phyloP scores from a whole-genome alignment of 1,140 invertebrate genomes.

The Ladona fulva region DNA sequence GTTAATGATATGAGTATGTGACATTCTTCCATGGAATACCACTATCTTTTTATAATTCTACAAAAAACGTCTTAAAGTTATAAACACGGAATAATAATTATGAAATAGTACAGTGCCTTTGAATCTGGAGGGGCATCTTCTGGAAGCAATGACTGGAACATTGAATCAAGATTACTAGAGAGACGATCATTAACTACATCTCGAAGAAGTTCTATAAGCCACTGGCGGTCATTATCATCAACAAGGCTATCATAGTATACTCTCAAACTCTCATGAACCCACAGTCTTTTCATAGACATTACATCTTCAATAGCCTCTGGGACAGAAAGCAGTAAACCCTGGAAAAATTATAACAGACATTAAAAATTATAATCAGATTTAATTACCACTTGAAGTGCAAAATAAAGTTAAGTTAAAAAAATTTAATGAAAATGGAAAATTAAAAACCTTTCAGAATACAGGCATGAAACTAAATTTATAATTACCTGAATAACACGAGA shows the following conservation, averaged over 20 bases:
- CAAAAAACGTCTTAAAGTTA: no score
- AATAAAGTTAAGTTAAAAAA: background rate
- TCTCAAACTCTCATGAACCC: constrained; percentile 88
- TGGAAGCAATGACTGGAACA: constrained; percentile 42
- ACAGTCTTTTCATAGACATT: constrained; percentile 80
- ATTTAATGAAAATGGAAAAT: background rate
- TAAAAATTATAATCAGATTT: background rate
- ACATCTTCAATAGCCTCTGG: constrained; percentile 85
- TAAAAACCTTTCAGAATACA: background rate
- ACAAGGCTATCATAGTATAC: constrained; percentile 91
- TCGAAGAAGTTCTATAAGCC: constrained; percentile 57
- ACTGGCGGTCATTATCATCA: constrained; percentile 68
- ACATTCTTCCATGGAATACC: no score
- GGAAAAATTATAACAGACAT: constrained; percentile 19
- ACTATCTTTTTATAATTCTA: no score
- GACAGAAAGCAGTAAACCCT: constrained; percentile 85
- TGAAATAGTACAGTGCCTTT: background rate
- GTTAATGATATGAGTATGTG: no score
- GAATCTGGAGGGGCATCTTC: constrained; percentile 26
- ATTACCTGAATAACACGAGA: constrained; percentile 77
- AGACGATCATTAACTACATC: constrained; percentile 38
- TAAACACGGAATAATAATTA: no score
- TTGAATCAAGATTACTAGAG: constrained; percentile 43
- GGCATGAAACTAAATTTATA: constrained; percentile 19
- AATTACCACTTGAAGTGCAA: constrained; percentile 12